These are phyloP conservation scores for Taxidea taxus DNA, from an alignment of 2,113 vertebrate genomes.

Conservation along the genomic window DNA sequence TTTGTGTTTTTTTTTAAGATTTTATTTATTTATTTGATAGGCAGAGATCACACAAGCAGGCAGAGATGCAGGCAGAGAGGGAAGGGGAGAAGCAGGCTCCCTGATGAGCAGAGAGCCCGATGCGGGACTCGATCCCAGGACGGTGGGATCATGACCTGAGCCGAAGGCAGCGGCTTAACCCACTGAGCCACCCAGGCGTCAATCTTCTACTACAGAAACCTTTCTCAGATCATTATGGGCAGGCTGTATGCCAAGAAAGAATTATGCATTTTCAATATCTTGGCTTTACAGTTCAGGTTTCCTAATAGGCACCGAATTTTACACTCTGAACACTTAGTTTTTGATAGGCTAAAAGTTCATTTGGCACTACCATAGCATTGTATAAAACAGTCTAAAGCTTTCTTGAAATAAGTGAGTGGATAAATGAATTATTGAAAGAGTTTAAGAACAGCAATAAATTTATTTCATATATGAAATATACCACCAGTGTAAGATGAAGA, in stretches of 20 bases:
- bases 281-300: not conserved
- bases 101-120: too few species aligned
- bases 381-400: not conserved
- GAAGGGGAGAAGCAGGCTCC: too few species aligned
- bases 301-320: not conserved
- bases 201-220: not conserved
- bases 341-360: not conserved
- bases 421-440: not conserved
- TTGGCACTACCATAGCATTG: not conserved
- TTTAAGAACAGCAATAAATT: not conserved
- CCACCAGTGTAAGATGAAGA: not conserved
- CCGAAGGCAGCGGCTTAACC: too few species aligned
- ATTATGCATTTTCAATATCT: not conserved
- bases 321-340: not conserved
- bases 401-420: not conserved
- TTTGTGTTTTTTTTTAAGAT: too few species aligned
- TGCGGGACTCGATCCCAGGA: too few species aligned
- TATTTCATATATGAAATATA: not conserved
- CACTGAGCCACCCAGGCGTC: too few species aligned
- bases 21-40: too few species aligned
- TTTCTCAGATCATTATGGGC: not conserved
- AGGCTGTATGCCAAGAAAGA: not conserved
- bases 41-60: too few species aligned
- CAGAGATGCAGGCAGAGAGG: too few species aligned
- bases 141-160: too few species aligned